Evolutionary conservation across 2,888 invertebrate species (phyloP), one percentile per base, ranked within the genome.

Genomic region (Colostygia pectinataria): DNA sequence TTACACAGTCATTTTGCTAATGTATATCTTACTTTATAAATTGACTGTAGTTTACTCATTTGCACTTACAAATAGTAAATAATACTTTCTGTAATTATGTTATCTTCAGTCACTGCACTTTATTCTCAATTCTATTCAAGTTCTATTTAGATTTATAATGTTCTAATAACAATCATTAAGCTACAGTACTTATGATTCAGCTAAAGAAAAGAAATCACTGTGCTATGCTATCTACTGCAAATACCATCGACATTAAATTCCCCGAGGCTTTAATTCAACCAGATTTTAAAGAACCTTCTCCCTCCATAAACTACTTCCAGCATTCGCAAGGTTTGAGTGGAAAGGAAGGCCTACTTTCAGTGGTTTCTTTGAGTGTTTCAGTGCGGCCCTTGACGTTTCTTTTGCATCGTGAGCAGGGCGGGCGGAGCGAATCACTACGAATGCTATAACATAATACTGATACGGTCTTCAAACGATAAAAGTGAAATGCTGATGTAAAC

Each of bases 341-440:
- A n/a, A 12, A 28, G 37, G 34, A 24, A 54, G 64, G 40, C 56
- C 64, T 51, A 42, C 4, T 39, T 44, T 55, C 5, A 50, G 7
- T 57, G 55, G 60, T 57, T 57, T 32, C 39, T 41, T 29, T 39
- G 49, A 46, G n/a, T n/a, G n/a, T n/a, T n/a, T n/a, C n/a, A n/a
- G n/a, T n/a, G n/a, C n/a, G n/a, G n/a, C 44, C 60, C 62, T 57
- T 61, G 32, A 20, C 12, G 29, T 45, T 36, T 24, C 25, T 31
- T 46, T 33, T 32, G 25, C 38, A 38, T 42, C 41, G 34, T 39
- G 53, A 32, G 59, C 55, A 54, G 61, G 65, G 63, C 63, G 68
- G 68, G 68, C 65, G 68, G 65, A 65, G 67, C 69, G 68, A 71
- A 73, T 69, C 71, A 62, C 68, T 61, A 60, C 56, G 43, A 40